These are phyloP conservation scores for Quadroppia sp. DNA, from an alignment of 2,888 invertebrate genomes.

Conservation along the genomic window DNA sequence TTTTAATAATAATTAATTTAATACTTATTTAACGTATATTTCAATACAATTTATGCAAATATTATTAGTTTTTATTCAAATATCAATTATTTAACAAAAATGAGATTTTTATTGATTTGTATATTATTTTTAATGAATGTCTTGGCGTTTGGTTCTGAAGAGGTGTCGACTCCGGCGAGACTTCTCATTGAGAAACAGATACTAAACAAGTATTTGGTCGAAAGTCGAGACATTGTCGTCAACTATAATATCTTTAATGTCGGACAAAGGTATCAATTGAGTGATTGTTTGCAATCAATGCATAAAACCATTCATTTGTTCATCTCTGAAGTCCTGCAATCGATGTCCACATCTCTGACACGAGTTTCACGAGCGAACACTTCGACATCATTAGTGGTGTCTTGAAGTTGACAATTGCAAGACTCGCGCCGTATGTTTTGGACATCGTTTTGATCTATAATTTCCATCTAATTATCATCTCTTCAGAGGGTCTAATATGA, in stretches of 20 bases:
- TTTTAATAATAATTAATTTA: too few relatives aligned
- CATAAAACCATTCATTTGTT: slow-evolving; percentile 27
- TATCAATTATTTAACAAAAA: not conserved
- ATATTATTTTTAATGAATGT: not conserved
- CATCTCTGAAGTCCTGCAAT: slow-evolving; percentile 67
- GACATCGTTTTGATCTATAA: not conserved
- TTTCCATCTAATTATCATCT: too few relatives aligned
- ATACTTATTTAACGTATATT: too few relatives aligned
- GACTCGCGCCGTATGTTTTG: slow-evolving; percentile 70
- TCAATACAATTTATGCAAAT: too few relatives aligned
- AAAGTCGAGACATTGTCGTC: slow-evolving; percentile 90
- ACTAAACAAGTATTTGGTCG: slow-evolving; percentile 90
- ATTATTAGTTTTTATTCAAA: not conserved
- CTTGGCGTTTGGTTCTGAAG: slow-evolving; percentile 12
- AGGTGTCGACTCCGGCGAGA: slow-evolving; percentile 41
- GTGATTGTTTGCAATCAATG: not conserved
- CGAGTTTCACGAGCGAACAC: slow-evolving; percentile 84
- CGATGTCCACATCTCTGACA: slow-evolving; percentile 80
- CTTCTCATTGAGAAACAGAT: slow-evolving; percentile 59
- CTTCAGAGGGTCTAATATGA: slow-evolving; percentile 71
- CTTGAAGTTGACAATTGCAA: slow-evolving; percentile 70
- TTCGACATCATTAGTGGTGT: slow-evolving; percentile 87
- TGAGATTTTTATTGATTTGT: not conserved
- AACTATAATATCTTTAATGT: slow-evolving; percentile 58
- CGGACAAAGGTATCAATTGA: slow-evolving; percentile 46